Conservation (phyloP, 2,888 invertebrate genomes). For the Colletes collaris region DNA sequence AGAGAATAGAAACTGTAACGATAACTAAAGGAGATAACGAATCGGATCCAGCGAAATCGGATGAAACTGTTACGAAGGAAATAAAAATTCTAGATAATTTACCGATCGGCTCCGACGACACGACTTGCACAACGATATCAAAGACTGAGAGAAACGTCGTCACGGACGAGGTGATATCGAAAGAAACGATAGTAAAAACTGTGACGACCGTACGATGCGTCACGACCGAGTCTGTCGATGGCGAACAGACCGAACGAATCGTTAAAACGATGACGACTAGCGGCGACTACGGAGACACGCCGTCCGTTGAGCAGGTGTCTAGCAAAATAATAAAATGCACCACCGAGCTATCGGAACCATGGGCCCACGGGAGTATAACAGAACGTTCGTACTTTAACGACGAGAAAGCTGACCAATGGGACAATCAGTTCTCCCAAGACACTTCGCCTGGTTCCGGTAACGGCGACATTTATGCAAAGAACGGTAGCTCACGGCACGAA, state of each 20-base stretch:
- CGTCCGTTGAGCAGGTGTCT: slow-evolving; percentile 28
- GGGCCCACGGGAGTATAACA: slow-evolving; percentile 34
- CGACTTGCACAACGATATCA: slow-evolving; percentile 18
- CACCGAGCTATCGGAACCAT: slow-evolving; percentile 48
- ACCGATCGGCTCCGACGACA: slow-evolving; percentile 3
- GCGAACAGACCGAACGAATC: slow-evolving; percentile 50
- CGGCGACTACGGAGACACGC: slow-evolving; percentile 30
- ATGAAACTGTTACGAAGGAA: slow-evolving; percentile 22
- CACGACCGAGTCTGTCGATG: slow-evolving; percentile 49
- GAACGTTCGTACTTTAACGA: slow-evolving; percentile 37
- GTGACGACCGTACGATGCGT: slow-evolving; percentile 64
- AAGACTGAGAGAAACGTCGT: slow-evolving; percentile 25
- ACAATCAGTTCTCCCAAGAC: slow-evolving; percentile 77
- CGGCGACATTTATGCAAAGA: slow-evolving; percentile 76
- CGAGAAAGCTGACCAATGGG: slow-evolving; percentile 74
- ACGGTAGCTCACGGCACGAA: slow-evolving; percentile 76
- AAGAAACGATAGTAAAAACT: slow-evolving; percentile 57
- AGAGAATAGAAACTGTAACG: slow-evolving; percentile 41
- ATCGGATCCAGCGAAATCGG: slow-evolving; percentile 16
- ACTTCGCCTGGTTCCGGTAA: slow-evolving; percentile 80
- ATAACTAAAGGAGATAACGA: slow-evolving; percentile 4
- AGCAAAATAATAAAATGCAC: slow-evolving; percentile 38
- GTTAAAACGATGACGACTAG: slow-evolving; percentile 38
- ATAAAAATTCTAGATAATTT: slow-evolving; percentile 20
- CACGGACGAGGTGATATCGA: slow-evolving; percentile 14